These are phyloP conservation scores for Sesia apiformis DNA, from an alignment of 2,888 invertebrate species.

Conservation along the genomic window DNA sequence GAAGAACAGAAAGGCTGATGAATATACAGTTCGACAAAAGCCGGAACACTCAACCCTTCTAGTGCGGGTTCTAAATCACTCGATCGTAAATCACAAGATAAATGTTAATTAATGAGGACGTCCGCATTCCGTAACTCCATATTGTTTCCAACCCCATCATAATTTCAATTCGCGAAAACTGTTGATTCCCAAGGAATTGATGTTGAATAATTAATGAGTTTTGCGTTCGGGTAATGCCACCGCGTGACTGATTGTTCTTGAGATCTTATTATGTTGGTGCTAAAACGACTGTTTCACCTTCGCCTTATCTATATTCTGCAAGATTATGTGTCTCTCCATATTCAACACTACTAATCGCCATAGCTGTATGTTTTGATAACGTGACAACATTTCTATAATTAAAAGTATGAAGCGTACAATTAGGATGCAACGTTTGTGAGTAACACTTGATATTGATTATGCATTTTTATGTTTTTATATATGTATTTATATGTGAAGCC, in stretches of 20 bases:
- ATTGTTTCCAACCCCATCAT: background rate
- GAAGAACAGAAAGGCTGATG: background rate
- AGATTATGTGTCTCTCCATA: no score
- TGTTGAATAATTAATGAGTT: conserved; percentile 52
- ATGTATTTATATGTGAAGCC: no score
- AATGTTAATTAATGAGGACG: conserved; percentile 19
- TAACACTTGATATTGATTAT: no score
- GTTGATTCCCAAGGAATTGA: conserved; percentile 39
- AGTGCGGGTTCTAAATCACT: background rate
- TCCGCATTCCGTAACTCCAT: background rate
- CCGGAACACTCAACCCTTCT: background rate
- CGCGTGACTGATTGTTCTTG: conserved; percentile 6
- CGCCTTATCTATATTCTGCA: background rate
- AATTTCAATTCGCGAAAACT: conserved; percentile 3
- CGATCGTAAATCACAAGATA: conserved; percentile 2
- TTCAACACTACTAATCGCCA: no score
- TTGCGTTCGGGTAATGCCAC: background rate
- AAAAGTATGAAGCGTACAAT: no score
- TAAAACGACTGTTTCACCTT: background rate
- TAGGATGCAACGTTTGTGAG: no score
- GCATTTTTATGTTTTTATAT: no score
- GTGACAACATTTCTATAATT: no score
- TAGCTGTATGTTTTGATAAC: no score
- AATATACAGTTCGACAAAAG: background rate
- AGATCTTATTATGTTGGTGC: conserved; percentile 6